Base-by-base conservation (phyloP, 2,888 invertebrate species). In the Mesorhabditis spiculigera region DNA sequence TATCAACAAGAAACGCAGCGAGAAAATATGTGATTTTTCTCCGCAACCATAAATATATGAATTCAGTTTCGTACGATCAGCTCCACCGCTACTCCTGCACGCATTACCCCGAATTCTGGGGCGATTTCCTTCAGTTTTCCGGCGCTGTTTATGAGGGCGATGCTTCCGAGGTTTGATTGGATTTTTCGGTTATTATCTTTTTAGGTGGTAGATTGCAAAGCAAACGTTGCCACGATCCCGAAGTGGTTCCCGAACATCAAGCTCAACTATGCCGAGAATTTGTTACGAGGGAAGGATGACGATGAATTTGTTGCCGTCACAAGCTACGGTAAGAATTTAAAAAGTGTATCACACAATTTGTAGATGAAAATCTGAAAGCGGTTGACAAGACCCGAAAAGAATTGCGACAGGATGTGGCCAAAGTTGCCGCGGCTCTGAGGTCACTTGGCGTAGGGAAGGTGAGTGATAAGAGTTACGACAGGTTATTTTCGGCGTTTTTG, bases 261-360 rank as follows among this genome's bases (percentile, higher is more conserved):
- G 44, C 81, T 89, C 13, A 89, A 89, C 79, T 89, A 87, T 86
- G 88, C 89, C 0, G 89, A 89, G 81, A 89, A 89, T 44, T 78
- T 81, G 78, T 73, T 89, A 6, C 82, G 86, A 66, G 87, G 86
- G 66, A 44, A 61, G 63, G 68, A 73, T 41, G 68, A 71, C 41
- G 45, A 67, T 67, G 8, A 67, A 0, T 71, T 71, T 62, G 43
- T 71, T 42, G 75, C 75, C 43, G 71, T 75, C 69, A 50, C 41
- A 13, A 43, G 6, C 42, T 16, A 65, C 10, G 43, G 66, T 65
- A 13, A 13, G 58, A 50, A 50, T 50, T 50, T 50, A 13, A n/a
- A 10, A 50, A 50, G 58, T 13, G 8, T 50, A n/a, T 28, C 28
- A 28, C 28, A 28, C 28, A 28, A 10, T 50, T 50, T 50, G 8